Conservation (phyloP, 2,113 vertebrate species). For the Tragelaphus scriptus region DNA sequence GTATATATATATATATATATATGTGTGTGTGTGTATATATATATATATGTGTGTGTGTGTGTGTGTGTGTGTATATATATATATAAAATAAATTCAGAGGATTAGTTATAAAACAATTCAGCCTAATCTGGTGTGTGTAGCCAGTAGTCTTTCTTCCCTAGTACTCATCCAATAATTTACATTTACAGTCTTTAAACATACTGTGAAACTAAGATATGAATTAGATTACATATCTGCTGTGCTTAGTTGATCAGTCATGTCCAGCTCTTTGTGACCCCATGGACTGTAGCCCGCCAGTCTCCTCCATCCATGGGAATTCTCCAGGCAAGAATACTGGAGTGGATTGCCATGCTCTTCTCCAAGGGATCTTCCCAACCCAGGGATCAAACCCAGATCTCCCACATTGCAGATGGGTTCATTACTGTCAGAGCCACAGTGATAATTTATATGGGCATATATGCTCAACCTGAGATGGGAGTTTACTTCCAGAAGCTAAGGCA, state of each 20-base stretch:
- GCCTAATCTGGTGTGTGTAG: background rate
- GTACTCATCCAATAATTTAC: background rate
- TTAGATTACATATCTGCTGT: background rate
- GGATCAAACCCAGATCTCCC: background rate
- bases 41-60: background rate
- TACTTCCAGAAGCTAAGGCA: background rate
- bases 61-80: accelerated
- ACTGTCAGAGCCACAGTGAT: background rate
- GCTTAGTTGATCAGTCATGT: background rate
- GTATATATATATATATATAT: background rate
- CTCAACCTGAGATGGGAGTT: background rate
- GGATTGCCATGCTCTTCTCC: background rate
- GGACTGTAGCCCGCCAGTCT: accelerated
- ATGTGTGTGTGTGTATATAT: accelerated
- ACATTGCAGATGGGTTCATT: background rate
- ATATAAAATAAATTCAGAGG: background rate
- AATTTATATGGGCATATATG: background rate
- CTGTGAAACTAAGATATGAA: background rate
- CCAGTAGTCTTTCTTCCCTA: background rate
- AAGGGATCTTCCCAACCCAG: background rate
- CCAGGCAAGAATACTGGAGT: background rate
- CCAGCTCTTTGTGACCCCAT: background rate
- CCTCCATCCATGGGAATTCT: background rate
- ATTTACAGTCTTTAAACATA: background rate
- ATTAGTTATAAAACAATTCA: background rate